Evolutionary conservation across 1,140 invertebrate genomes (phyloP).

Genomic region (Phenacoccus solenopsis): DNA sequence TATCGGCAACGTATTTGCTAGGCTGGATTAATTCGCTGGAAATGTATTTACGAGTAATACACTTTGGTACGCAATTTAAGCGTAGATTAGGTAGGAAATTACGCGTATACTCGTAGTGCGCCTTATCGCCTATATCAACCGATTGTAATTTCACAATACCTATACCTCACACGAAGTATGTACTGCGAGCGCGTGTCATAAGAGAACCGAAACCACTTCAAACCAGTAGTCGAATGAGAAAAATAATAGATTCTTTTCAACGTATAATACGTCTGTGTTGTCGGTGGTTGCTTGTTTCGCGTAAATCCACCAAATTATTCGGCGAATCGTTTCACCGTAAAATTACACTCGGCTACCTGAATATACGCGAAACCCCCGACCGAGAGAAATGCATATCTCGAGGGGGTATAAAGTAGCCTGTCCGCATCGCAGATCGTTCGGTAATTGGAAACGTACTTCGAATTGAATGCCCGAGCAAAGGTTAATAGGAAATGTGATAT

Average conservation of each 20-base stretch:
- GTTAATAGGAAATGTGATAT: conserved; percentile 3
- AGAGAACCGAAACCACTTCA: neutral
- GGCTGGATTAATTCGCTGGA: neutral
- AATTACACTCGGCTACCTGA: conserved; percentile 11
- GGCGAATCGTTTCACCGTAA: neutral
- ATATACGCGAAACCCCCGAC: neutral
- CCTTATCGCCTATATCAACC: too few relatives aligned
- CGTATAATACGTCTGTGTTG: neutral
- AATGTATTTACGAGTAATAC: neutral
- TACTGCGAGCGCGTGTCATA: neutral
- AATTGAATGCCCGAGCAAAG: neutral
- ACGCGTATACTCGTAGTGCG: neutral
- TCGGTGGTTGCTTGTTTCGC: neutral
- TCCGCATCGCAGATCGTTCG: neutral
- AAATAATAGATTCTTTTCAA: neutral
- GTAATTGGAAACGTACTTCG: neutral
- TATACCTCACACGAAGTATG: neutral
- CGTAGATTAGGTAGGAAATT: neutral
- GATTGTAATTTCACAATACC: neutral
- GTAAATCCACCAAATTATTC: neutral
- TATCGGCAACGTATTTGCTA: neutral
- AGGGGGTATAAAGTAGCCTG: neutral
- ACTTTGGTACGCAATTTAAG: neutral
- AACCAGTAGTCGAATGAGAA: conserved; percentile 1
- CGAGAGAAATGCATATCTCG: neutral